Percentiles rank a stretch among this genome's conserved stretches.
Conservation (phyloP, 2,797 vertebrate species). For the Mycteria americana region DNA sequence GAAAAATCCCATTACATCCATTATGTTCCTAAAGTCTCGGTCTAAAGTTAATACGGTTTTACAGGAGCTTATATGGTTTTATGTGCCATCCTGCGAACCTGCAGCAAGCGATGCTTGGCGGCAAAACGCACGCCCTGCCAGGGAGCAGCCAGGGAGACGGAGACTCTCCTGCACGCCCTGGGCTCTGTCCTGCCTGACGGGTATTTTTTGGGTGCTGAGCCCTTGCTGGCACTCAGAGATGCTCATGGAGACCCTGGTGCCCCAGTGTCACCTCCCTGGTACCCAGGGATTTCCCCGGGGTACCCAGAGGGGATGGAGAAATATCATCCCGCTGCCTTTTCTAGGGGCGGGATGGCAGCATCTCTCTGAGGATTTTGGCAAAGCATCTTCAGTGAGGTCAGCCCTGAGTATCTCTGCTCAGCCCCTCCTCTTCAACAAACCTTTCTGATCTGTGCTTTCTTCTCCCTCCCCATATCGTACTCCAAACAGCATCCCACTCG, state of each 20-base stretch:
- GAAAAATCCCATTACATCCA: background rate
- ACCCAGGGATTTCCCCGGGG: background rate
- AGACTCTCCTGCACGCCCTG: accelerated
- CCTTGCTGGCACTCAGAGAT: background rate
- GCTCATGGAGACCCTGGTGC: background rate
- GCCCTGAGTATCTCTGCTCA: background rate
- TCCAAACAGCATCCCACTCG: background rate
- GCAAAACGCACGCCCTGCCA: background rate
- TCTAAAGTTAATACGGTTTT: background rate
- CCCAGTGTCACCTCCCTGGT: background rate
- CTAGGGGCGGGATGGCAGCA: background rate
- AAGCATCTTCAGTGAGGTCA: background rate
- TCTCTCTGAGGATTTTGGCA: background rate
- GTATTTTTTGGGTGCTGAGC: background rate
- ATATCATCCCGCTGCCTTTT: background rate
- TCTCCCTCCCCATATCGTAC: accelerated
- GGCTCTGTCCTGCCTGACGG: background rate
- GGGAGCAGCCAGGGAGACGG: background rate
- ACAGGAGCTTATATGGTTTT: background rate
- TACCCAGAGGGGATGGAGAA: background rate
- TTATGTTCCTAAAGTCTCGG: background rate
- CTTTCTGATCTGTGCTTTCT: background rate
- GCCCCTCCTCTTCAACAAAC: background rate
- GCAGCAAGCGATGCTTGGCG: background rate
- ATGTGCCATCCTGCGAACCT: background rate